Percentiles rank a stretch among this genome's conserved stretches.
Evolutionary conservation across 2,113 vertebrate genomes (phyloP).

Genomic region (Raphicerus campestris): DNA sequence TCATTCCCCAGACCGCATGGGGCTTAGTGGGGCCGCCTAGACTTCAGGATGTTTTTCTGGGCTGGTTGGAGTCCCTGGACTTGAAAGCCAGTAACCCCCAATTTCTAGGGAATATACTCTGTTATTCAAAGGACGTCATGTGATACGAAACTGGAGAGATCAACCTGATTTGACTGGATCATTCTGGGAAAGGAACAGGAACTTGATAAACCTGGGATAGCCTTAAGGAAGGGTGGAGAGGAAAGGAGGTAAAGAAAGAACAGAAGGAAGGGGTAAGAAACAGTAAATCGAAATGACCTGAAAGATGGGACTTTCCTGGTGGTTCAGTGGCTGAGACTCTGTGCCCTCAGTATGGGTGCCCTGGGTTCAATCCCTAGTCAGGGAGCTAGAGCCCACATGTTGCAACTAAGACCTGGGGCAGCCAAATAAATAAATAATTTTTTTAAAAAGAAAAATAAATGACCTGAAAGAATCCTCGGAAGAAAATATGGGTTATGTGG

Average conservation of each 20-base stretch:
- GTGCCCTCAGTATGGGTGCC: neutral
- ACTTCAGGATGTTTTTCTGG: neutral
- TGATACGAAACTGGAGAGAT: neutral
- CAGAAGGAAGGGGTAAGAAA: neutral
- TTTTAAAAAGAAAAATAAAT: neutral
- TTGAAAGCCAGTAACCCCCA: neutral
- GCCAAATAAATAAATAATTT: neutral
- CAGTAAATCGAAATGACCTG: neutral
- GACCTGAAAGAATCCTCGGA: neutral
- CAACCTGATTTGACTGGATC: neutral
- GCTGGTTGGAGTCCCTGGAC: neutral
- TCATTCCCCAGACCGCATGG: neutral
- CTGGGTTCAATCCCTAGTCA: neutral
- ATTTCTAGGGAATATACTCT: neutral
- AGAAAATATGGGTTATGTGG: neutral
- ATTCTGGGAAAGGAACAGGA: neutral
- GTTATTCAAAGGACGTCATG: neutral
- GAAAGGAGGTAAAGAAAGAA: neutral
- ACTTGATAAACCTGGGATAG: neutral
- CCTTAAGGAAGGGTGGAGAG: neutral
- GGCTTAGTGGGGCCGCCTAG: neutral
- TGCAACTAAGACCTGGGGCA: neutral
- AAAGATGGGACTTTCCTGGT: neutral
- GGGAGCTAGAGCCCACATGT: neutral
- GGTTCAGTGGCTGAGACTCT: neutral